These are phyloP conservation scores for Toxostoma redivivum DNA, from an alignment of 2,113 vertebrate species.

Conservation along the genomic window DNA sequence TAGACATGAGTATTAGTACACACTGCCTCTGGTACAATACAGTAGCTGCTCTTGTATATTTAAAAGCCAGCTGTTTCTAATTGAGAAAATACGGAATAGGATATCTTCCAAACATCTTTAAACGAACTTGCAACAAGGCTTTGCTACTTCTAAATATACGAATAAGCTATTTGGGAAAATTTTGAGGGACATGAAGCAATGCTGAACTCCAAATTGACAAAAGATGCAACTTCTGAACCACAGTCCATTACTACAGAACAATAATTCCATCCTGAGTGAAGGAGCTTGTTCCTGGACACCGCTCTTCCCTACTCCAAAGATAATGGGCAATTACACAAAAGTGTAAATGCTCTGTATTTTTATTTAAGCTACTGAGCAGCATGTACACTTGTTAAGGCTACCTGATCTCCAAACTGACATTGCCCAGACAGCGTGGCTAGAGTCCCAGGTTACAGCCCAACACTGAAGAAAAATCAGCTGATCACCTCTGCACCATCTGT, in stretches of 20 bases:
- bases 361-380: not conserved
- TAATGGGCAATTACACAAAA: not conserved
- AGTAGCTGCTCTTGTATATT: conserved; percentile 24
- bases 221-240: not conserved
- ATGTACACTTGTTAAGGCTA: not conserved
- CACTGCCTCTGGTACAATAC: conserved; percentile 8
- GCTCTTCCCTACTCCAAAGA: not conserved
- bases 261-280: not conserved
- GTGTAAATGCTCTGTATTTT: not conserved
- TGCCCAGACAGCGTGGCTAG: not conserved
- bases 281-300: not conserved
- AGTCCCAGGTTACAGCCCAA: not conserved
- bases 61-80: conserved; percentile 35
- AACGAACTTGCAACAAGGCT: not conserved
- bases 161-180: not conserved
- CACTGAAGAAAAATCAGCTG: not conserved
- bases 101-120: conserved; percentile 48
- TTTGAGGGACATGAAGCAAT: not conserved
- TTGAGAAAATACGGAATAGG: not conserved
- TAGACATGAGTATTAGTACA: not conserved
- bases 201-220: not conserved
- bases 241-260: fast-evolving
- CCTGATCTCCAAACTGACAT: not conserved
- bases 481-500: not conserved
- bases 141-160: not conserved